Evolutionary conservation across 2,888 invertebrate genomes (phyloP).

Genomic region (Sipha maydis): DNA sequence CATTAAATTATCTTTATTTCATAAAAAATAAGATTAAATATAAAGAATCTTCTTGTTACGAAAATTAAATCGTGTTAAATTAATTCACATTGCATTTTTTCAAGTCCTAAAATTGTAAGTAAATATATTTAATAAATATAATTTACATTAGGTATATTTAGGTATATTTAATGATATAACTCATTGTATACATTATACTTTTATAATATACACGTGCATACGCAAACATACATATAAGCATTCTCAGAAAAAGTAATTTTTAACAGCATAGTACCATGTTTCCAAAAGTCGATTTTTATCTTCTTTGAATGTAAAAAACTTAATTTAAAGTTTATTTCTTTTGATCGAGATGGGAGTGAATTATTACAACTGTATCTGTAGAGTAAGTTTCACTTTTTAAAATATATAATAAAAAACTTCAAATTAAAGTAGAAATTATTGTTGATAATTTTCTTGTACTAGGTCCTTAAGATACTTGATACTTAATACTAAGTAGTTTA

Average conservation of each 20-base stretch:
- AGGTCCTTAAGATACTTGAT: no score
- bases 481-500: background rate
- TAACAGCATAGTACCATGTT: background rate
- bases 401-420: constrained; percentile 5
- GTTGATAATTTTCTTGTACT: background rate
- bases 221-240: background rate
- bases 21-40: no score
- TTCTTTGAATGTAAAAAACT: constrained; percentile 38
- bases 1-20: no score
- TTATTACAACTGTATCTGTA: constrained; percentile 37
- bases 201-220: background rate
- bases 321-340: constrained; percentile 51
- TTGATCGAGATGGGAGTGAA: constrained; percentile 45
- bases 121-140: background rate
- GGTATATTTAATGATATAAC: background rate
- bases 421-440: constrained; percentile 1
- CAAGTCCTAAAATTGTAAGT: background rate
- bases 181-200: background rate
- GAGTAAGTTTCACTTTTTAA: constrained; percentile 26
- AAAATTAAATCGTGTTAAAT: background rate
- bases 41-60: no score
- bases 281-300: constrained; percentile 32
- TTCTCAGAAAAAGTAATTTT: constrained; percentile 31
- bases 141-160: background rate
- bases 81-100: background rate